Evolutionary conservation across 2,888 invertebrate species (phyloP).

Genomic region (Colletes collaris): DNA sequence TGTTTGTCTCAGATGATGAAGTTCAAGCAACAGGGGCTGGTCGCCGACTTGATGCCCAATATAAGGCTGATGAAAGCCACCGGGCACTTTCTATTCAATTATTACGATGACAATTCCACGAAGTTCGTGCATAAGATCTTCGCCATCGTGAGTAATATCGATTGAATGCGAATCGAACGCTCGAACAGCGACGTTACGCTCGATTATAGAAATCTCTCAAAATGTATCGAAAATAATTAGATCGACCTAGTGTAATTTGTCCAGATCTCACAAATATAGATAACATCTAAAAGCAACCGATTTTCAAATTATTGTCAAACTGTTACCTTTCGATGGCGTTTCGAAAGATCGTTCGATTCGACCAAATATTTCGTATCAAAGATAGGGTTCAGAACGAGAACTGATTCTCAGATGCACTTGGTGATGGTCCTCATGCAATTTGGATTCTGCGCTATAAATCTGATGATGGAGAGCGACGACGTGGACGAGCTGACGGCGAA

Average conservation of each 20-base stretch:
- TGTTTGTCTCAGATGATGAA: constrained; percentile 84
- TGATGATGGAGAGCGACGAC: constrained; percentile 89
- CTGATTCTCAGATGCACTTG: constrained; percentile 83
- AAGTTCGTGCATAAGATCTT: constrained; percentile 81
- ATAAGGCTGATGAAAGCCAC: constrained; percentile 90
- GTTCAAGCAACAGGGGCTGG: constrained; percentile 88
- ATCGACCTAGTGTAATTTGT: no score
- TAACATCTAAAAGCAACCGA: no score
- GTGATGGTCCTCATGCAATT: constrained; percentile 87
- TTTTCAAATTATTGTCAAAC: no score
- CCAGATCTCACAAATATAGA: no score
- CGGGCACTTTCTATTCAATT: constrained; percentile 92
- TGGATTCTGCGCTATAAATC: constrained; percentile 87
- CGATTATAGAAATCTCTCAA: no score
- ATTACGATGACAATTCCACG: constrained; percentile 84
- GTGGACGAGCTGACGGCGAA: constrained; percentile 90
- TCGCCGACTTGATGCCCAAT: constrained; percentile 93
- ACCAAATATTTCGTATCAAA: background rate
- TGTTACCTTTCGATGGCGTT: no score
- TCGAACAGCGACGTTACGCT: no score
- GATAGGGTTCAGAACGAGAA: no score
- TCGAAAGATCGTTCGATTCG: no score
- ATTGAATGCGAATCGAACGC: no score
- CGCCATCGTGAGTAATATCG: constrained; percentile 77
- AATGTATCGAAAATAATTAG: no score